These are phyloP conservation scores for Hemicentrotus pulcherrimus DNA, from an alignment of 35 echinoderm and acorn worm genomes.

Conservation along the genomic window DNA sequence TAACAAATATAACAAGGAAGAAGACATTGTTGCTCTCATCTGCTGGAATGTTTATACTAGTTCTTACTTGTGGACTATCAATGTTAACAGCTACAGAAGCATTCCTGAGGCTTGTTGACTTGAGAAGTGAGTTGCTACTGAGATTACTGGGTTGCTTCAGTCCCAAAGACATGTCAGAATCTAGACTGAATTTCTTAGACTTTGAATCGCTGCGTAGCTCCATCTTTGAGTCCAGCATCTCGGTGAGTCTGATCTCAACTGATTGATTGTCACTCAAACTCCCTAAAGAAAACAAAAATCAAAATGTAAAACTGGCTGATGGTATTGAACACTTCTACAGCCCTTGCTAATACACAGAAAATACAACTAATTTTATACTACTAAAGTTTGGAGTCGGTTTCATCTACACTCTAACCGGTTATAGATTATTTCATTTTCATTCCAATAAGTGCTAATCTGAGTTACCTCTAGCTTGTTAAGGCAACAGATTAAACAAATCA, in stretches of 20 bases:
- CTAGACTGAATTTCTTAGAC: slow-evolving; percentile 6
- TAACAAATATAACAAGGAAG: too few species aligned
- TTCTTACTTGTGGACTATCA: slow-evolving; percentile 73
- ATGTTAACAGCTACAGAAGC: slow-evolving; percentile 78
- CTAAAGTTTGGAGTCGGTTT: background rate
- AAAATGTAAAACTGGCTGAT: background rate
- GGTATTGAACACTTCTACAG: background rate
- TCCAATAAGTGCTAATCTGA: background rate
- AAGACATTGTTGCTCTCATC: background rate
- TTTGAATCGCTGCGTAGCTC: slow-evolving; percentile 43
- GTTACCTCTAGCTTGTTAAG: background rate
- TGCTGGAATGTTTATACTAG: background rate
- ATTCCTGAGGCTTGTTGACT: slow-evolving; percentile 67
- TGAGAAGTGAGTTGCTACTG: slow-evolving; percentile 60
- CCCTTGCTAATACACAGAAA: too few species aligned
- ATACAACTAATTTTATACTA: background rate
- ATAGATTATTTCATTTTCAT: background rate
- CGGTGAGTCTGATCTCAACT: slow-evolving; percentile 60
- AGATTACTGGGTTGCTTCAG: slow-evolving; percentile 62
- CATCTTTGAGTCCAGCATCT: slow-evolving; percentile 58
- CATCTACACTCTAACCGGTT: background rate
- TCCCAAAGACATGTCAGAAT: slow-evolving; percentile 60
- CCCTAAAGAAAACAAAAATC: background rate
- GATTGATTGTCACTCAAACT: slow-evolving; percentile 59
- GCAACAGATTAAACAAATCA: background rate